These are phyloP conservation scores for Siniperca obscura DNA, from an alignment of 2,797 vertebrate genomes.

Conservation along the genomic window DNA sequence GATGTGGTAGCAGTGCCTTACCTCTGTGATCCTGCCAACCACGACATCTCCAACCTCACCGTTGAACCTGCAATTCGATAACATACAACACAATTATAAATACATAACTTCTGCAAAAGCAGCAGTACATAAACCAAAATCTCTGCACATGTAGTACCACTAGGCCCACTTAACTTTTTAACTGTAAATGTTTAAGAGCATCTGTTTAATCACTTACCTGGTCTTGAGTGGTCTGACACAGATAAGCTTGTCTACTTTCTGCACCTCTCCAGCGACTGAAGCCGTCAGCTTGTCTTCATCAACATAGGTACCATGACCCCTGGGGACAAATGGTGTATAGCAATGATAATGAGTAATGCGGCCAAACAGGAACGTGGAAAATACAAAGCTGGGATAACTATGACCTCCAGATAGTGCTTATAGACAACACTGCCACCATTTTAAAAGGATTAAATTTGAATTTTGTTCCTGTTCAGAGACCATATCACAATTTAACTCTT, in stretches of 20 bases:
- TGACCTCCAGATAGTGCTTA: neutral
- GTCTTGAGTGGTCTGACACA: conserved; percentile 95
- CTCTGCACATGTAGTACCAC: neutral
- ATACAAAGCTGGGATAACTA: neutral
- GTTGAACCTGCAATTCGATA: conserved; percentile 87
- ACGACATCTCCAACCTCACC: conserved; percentile 99
- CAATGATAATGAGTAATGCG: neutral
- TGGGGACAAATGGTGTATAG: conserved; percentile 56
- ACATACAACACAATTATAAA: neutral
- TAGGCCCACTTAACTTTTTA: neutral
- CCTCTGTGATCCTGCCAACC: conserved; percentile 97
- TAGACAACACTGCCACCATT: neutral
- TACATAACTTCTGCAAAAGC: neutral
- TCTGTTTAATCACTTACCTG: conserved; percentile 76
- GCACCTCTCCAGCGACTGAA: conserved; percentile 96
- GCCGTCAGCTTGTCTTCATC: conserved; percentile 95
- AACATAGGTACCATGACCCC: conserved; percentile 97
- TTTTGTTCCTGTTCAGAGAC: neutral
- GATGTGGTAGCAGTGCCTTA: conserved; percentile 51
- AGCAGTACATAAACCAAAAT: neutral
- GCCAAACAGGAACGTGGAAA: neutral
- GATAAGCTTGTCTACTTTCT: conserved; percentile 96
- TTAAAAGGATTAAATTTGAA: neutral
- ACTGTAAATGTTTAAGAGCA: neutral
- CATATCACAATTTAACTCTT: neutral